Percentiles rank a stretch among this genome's conserved stretches.
Evolutionary conservation across 2,797 vertebrate species (phyloP).

Genomic region (Arrhamphus sclerolepis): DNA sequence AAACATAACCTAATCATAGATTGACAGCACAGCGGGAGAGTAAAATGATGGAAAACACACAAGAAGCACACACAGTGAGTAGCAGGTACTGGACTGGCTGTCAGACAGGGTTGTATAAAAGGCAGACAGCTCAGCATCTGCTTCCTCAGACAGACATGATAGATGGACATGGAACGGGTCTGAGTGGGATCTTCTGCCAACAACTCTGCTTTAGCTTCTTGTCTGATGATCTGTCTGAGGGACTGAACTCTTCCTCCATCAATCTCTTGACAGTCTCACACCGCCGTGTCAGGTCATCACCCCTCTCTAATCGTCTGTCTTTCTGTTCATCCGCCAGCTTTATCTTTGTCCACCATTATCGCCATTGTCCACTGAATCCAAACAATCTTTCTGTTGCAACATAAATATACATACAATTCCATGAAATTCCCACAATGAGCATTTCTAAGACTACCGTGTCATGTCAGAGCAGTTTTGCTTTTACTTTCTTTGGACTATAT

Average conservation of each 20-base stretch:
- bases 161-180: slow-evolving; percentile 30
- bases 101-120: slow-evolving; percentile 31
- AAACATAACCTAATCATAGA: slow-evolving; percentile 46
- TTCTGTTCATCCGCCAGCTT: slow-evolving; percentile 17
- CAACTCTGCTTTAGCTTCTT: slow-evolving; percentile 52
- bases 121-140: slow-evolving; percentile 54
- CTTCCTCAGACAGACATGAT: slow-evolving; percentile 45
- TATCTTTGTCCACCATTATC: slow-evolving; percentile 27
- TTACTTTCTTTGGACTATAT: slow-evolving; percentile 14
- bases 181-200: slow-evolving; percentile 40
- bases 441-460: not conserved
- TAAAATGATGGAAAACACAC: slow-evolving; percentile 15
- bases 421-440: not conserved
- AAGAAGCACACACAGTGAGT: slow-evolving; percentile 24
- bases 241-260: slow-evolving; percentile 42
- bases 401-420: slow-evolving; percentile 1
- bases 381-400: slow-evolving; percentile 11
- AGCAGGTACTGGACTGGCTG: slow-evolving; percentile 28
- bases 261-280: slow-evolving; percentile 45
- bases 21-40: not conserved
- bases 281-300: slow-evolving; percentile 37
- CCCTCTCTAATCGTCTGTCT: slow-evolving; percentile 46
- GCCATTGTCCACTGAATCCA: slow-evolving; percentile 8
- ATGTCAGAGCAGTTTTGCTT: slow-evolving; percentile 25
- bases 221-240: slow-evolving; percentile 55